phyloP scores from a whole-genome alignment of 2,113 vertebrate species.

The Bubo blakistoni region DNA sequence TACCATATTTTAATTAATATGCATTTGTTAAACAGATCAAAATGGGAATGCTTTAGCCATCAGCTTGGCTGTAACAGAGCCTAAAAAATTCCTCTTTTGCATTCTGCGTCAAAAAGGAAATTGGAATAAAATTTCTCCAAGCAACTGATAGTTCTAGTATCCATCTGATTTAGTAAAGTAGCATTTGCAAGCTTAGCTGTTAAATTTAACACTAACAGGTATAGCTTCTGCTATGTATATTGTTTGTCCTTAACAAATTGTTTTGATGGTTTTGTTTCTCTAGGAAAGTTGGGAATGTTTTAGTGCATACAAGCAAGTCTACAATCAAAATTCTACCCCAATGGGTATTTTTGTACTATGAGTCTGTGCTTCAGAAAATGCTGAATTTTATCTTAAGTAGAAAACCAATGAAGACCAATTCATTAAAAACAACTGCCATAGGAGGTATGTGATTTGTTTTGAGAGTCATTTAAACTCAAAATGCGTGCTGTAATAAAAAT shows the following conservation, averaged over 20 bases:
- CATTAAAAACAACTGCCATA: neutral
- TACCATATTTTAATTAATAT: slow-evolving; percentile 42
- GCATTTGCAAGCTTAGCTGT: neutral
- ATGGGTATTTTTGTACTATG: neutral
- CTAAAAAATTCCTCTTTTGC: neutral
- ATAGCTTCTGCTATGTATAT: neutral
- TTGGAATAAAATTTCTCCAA: slow-evolving; percentile 49
- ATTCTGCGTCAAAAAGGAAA: slow-evolving; percentile 32
- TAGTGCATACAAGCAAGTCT: neutral
- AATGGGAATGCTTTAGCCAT: slow-evolving; percentile 38
- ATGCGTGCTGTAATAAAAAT: slow-evolving; percentile 8
- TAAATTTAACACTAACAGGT: neutral
- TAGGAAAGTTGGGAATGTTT: neutral
- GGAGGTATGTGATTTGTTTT: slow-evolving; percentile 6
- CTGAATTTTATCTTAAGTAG: neutral
- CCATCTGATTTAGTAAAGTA: slow-evolving; percentile 16
- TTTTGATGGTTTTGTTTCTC: slow-evolving; percentile 33
- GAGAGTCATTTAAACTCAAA: slow-evolving; percentile 25
- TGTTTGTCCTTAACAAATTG: slow-evolving; percentile 8
- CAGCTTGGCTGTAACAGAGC: slow-evolving; percentile 26
- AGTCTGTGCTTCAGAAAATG: neutral
- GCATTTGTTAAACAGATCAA: slow-evolving; percentile 48
- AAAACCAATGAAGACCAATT: slow-evolving; percentile 17
- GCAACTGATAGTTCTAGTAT: slow-evolving; percentile 7
- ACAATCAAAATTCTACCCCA: neutral